Conservation (phyloP, 2,888 invertebrate genomes). For the Esperia sulphurella region DNA sequence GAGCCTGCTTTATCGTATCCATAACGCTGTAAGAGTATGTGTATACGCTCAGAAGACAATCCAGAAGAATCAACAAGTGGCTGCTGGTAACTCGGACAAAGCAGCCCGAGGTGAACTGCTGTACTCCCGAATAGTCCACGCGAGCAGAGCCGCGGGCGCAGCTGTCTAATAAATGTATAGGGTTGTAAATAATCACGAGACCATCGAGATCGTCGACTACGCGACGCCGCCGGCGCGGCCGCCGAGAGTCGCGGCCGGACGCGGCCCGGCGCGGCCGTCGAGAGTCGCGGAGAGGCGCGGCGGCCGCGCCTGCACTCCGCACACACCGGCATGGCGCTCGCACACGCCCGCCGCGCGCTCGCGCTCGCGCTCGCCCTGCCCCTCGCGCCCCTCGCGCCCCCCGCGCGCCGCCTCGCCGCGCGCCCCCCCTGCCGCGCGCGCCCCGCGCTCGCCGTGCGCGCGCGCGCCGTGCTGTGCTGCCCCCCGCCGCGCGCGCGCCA, state of each 20-base stretch:
- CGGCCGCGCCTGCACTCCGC: neutral
- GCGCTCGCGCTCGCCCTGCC: conserved; percentile 15
- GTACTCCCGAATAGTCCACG: no score
- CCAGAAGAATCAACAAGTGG: no score
- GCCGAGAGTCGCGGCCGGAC: neutral
- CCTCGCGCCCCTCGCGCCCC: conserved; percentile 17
- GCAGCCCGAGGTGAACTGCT: no score
- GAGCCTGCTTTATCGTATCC: no score
- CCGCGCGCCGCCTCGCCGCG: neutral
- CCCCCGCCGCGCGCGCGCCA: conserved; percentile 19
- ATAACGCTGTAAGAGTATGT: no score
- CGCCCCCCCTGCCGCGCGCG: neutral
- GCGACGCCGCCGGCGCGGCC: neutral
- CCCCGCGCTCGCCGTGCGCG: neutral
- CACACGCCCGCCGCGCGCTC: neutral
- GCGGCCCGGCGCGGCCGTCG: neutral
- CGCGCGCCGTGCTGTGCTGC: neutral
- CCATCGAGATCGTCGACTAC: neutral
- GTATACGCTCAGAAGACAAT: no score
- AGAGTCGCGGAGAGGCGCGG: neutral
- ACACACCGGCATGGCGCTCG: neutral
- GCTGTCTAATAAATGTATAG: no score
- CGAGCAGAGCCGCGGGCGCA: no score
- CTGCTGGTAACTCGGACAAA: no score
- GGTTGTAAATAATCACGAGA: no score